Evolutionary conservation across 2,888 invertebrate genomes (phyloP), one percentile per base, ranked within the genome.

Genomic region (Tanypteryx hageni): DNA sequence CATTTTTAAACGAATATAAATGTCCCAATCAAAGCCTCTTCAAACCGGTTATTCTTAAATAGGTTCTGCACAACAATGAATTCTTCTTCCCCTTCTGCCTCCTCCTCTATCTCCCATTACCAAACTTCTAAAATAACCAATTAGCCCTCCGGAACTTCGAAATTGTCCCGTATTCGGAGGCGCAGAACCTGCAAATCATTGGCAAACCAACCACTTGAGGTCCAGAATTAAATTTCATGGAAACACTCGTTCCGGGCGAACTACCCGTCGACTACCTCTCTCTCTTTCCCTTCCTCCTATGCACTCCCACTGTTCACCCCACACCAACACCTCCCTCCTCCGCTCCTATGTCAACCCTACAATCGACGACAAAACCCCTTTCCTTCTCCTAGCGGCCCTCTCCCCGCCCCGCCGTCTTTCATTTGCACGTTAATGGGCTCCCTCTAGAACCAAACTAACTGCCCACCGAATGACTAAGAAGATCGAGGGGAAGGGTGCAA

Each of bases 371-470:
- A 18, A 76, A n/a, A n/a, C n/a, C 16, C n/a, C 76, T 76, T 27
- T 9, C n/a, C n/a, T 27, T 14, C 76, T 22, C 27, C 82, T 56
- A n/a, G 22, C 16, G n/a, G n/a, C 11, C 84, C 56, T 56, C 18
- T 18, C 56, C 57, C 5, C 57, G 0, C 8, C 86, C 58, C 14
- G 18, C 61, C n/a, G 31, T 44, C 89, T 89, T 89, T 89, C 89
- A 89, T 89, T 89, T 89, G 89, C 89, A 89, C 89, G 68, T 89
- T 89, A 89, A 89, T 89, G 89, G 89, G 64, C 44, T 61, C 31
- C 44, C 64, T 11, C 44, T 14, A 64, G 64, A 58, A 59, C 85
- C 85, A 86, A 58, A 86, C 58, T 58, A 27, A 22, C 27, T 59
- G 58, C 59, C 27, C 59, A 58, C 57, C 57, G 61, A 59, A 68